These are phyloP conservation scores for Aptenodytes patagonicus DNA, from an alignment of 2,113 vertebrate genomes.

Conservation along the genomic window DNA sequence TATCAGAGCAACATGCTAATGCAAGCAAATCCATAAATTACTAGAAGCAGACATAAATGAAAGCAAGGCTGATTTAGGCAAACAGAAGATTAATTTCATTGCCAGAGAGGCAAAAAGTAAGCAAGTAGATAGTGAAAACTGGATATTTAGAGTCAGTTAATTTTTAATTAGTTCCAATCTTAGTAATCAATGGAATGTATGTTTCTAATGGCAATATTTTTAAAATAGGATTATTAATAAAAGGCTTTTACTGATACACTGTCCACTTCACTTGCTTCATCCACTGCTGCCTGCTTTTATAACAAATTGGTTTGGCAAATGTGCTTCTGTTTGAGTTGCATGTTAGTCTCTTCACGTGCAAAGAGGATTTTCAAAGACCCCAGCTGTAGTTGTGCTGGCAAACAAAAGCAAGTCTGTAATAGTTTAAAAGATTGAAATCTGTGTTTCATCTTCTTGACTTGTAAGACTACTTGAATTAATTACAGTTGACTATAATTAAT, in stretches of 20 bases:
- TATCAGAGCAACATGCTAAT: not conserved
- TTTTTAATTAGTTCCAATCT: not conserved
- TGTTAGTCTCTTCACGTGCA: not conserved
- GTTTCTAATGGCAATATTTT: not conserved
- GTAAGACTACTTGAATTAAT: not conserved
- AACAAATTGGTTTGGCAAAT: not conserved
- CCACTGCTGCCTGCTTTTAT: not conserved
- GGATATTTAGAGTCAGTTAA: not conserved
- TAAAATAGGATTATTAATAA: not conserved
- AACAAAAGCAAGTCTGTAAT: not conserved
- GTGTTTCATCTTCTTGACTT: not conserved
- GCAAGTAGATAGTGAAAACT: not conserved
- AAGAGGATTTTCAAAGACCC: not conserved
- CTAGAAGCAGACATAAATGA: not conserved
- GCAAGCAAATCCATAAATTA: not conserved
- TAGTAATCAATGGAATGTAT: not conserved
- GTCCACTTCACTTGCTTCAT: not conserved
- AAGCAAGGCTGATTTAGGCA: not conserved
- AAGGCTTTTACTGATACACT: not conserved
- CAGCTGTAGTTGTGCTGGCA: not conserved
- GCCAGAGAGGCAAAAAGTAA: not conserved
- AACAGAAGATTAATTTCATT: not conserved
- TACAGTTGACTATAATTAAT: not conserved
- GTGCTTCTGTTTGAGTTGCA: not conserved
- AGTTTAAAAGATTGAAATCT: not conserved